Conservation (phyloP, 1,140 invertebrate species). For the Argopecten irradians region DNA sequence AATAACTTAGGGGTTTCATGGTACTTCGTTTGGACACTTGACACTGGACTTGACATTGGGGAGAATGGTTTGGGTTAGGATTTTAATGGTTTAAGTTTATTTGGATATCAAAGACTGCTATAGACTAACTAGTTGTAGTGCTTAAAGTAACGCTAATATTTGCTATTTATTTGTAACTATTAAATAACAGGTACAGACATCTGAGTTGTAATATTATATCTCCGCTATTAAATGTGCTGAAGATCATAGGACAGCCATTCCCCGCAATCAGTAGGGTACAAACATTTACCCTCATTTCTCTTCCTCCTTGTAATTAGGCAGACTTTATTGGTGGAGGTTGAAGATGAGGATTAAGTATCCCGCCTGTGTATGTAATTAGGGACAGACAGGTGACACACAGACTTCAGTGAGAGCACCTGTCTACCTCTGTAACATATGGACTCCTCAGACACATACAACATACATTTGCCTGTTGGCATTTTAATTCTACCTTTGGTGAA, state of each 20-base stretch:
- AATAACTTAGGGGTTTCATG: too few relatives aligned
- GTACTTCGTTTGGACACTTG: too few relatives aligned
- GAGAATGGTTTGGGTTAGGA: too few relatives aligned
- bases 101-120: too few relatives aligned
- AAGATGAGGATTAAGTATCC: not conserved
- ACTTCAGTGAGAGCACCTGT: not conserved
- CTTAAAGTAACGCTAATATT: too few relatives aligned
- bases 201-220: too few relatives aligned
- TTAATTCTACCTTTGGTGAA: not conserved
- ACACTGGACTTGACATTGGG: too few relatives aligned
- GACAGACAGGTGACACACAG: not conserved
- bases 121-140: too few relatives aligned
- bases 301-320: not conserved
- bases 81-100: too few relatives aligned
- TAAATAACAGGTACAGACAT: too few relatives aligned
- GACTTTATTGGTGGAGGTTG: not conserved
- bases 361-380: not conserved
- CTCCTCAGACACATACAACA: not conserved
- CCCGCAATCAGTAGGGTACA: not conserved
- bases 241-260: not conserved
- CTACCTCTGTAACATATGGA: not conserved
- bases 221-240: too few relatives aligned
- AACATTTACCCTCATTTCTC: not conserved
- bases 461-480: not conserved
- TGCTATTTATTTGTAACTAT: too few relatives aligned